Conservation (phyloP, 2,888 invertebrate genomes). For the Boloria euphrosyne region DNA sequence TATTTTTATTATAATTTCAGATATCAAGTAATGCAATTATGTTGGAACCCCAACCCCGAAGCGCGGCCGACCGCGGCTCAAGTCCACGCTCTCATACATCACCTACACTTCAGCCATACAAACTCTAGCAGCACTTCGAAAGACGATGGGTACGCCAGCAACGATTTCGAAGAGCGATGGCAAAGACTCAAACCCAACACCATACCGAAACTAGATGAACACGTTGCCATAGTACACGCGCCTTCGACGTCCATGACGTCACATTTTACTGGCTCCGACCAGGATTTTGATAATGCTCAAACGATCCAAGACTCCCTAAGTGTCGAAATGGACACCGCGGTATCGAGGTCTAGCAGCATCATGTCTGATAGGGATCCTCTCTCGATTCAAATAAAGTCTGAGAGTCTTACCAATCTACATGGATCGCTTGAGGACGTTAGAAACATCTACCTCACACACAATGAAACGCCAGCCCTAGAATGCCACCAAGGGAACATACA, state of each 20-base stretch:
- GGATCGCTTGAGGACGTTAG: constrained; percentile 85
- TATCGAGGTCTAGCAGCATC: constrained; percentile 70
- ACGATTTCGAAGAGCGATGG: constrained; percentile 89
- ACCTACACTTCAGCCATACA: constrained; percentile 65
- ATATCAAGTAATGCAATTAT: constrained; percentile 87
- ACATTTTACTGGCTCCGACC: constrained; percentile 63
- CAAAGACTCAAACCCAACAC: constrained; percentile 86
- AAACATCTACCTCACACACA: constrained; percentile 74
- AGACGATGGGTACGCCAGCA: constrained; percentile 55
- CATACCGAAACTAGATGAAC: constrained; percentile 82
- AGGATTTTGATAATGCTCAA: constrained; percentile 55
- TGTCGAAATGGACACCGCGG: constrained; percentile 65
- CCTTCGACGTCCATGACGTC: constrained; percentile 63
- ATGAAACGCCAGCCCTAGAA: constrained; percentile 66
- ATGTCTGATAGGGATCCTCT: constrained; percentile 72
- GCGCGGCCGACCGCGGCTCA: constrained; percentile 63
- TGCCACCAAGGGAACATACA: constrained; percentile 70
- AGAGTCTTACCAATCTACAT: constrained; percentile 85
- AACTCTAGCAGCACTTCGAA: constrained; percentile 45
- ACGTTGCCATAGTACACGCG: constrained; percentile 71
- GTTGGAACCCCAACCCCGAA: constrained; percentile 80
- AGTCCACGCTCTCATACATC: constrained; percentile 70
- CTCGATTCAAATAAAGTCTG: constrained; percentile 71
- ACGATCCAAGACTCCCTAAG: constrained; percentile 61
- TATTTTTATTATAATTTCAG: constrained; percentile 58